Percentiles rank a stretch among this genome's conserved stretches.
phyloP scores from a whole-genome alignment of 2,797 vertebrate genomes.

The Hydrolagus colliei region DNA sequence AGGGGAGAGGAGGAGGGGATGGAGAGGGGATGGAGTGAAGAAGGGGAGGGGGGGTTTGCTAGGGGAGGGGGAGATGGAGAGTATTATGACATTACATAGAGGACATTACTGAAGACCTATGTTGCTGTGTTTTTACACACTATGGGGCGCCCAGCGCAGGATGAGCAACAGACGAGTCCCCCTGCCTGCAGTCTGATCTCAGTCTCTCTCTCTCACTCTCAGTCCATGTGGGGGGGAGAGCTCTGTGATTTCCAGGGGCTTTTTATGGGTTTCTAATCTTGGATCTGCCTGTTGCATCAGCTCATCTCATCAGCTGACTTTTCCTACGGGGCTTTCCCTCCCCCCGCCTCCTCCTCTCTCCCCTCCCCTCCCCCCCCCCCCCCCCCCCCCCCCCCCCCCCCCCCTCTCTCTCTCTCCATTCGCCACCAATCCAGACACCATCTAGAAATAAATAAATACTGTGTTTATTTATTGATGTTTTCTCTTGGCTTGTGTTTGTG shows the following conservation, averaged over 20 bases:
- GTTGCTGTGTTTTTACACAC: too few species aligned
- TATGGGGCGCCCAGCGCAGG: too few species aligned
- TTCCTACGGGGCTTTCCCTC: conserved; percentile 73
- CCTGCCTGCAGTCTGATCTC: too few species aligned
- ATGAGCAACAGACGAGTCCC: too few species aligned
- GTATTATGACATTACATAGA: background rate
- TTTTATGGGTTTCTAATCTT: conserved; percentile 99
- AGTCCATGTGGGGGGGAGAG: too few species aligned
- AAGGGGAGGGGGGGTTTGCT: conserved; percentile 2
- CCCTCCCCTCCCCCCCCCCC: too few species aligned
- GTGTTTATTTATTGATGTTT: conserved; percentile 53
- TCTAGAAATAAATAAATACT: conserved; percentile 35
- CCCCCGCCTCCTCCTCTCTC: too few species aligned
- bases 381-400: too few species aligned
- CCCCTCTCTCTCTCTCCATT: too few species aligned
- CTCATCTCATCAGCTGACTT: conserved; percentile 73
- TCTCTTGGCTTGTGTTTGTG: conserved; percentile 60
- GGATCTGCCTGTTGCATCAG: conserved; percentile 83
- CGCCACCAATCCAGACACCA: conserved; percentile 60
- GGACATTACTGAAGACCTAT: background rate
- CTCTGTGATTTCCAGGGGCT: conserved; percentile 49
- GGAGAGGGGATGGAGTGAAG: background rate
- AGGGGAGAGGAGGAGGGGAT: too few species aligned
- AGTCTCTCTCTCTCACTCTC: background rate
- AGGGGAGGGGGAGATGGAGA: conserved; percentile 25